These are phyloP conservation scores for Pterocles burchelli DNA, from an alignment of 2,113 vertebrate genomes.

Conservation along the genomic window DNA sequence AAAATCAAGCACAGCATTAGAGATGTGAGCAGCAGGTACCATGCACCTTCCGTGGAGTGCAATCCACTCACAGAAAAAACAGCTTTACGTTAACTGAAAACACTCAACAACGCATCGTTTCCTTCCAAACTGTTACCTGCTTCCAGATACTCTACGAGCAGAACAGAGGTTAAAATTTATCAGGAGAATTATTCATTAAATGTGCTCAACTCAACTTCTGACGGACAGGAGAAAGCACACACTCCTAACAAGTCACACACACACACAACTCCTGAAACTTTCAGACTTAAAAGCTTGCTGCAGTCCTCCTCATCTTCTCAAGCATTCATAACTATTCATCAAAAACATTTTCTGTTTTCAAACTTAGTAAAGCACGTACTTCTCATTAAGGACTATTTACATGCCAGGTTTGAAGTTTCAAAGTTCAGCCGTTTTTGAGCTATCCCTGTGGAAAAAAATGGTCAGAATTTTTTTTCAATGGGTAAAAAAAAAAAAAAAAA, in stretches of 20 bases:
- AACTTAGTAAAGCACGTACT: slow-evolving; percentile 74
- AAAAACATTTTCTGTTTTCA: slow-evolving; percentile 32
- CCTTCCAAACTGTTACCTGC: slow-evolving; percentile 31
- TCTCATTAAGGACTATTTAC: slow-evolving; percentile 77
- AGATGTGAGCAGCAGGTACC: background rate
- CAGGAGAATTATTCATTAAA: background rate
- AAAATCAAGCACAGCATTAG: slow-evolving; percentile 22
- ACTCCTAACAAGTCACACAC: background rate
- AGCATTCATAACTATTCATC: slow-evolving; percentile 4
- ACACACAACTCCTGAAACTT: background rate
- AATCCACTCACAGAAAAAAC: background rate
- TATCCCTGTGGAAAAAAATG: slow-evolving; percentile 74
- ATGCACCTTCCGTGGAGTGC: slow-evolving; percentile 34
- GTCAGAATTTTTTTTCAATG: slow-evolving; percentile 71
- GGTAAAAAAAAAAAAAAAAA: background rate
- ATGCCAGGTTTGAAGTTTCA: slow-evolving; percentile 73
- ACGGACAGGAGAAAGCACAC: background rate
- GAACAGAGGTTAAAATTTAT: slow-evolving; percentile 17
- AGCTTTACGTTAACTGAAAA: background rate
- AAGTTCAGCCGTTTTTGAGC: slow-evolving; percentile 75
- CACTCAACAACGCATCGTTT: background rate
- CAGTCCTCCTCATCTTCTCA: slow-evolving; percentile 25
- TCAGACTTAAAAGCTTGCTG: background rate
- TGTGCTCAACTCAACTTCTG: background rate
- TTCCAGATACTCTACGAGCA: slow-evolving; percentile 46